Evolutionary conservation across 2,888 invertebrate genomes (phyloP), one percentile per base, ranked within the genome.

Genomic region (Pardosa pseudoannulata): DNA sequence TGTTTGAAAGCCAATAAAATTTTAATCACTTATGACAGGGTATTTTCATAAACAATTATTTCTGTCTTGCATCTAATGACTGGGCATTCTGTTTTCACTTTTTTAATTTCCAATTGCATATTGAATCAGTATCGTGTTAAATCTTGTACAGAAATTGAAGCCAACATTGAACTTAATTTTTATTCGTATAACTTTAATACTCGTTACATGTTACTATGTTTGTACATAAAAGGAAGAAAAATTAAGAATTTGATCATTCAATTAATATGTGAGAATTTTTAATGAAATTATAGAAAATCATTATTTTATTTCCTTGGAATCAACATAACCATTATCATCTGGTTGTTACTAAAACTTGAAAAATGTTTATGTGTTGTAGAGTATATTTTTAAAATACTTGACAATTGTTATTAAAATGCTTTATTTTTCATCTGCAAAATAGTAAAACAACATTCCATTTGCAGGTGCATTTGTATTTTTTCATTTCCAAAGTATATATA

Each of bases 401-500:
- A 86, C 74, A 75, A 79, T 36, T 74, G 74, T 86, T 79, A 79
- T 71, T 74, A 74, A 72, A 74, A 67, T 67, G 23, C 39, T 73
- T 79, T 70, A 73, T 79, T 79, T 86, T 86, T 70, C 74, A 79
- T 79, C 85, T 79, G 85, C 85, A 79, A 79, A 79, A 74, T 86
- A 86, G 85, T 74, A 64, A 86, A 86, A 46, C 19, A 74, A 86
- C 85, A 86, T 86, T 86, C 85, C 85, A 86, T 85, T 85, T 79
- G 85, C 85, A 85, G 85, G 56, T 79, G 85, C 73, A 79, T 85
- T 79, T 86, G 79, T 79, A 86, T 86, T 86, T 86, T 86, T 86
- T 74, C 71, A 79, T 86, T 86, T 79, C 79, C 56, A 70, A 74
- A 79, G 74, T 86, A 79, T 73, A 83, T 73, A 72, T 83, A 79